Base-by-base conservation (phyloP, 2,113 vertebrate species). In the Rhynchopsitta pachyrhyncha region DNA sequence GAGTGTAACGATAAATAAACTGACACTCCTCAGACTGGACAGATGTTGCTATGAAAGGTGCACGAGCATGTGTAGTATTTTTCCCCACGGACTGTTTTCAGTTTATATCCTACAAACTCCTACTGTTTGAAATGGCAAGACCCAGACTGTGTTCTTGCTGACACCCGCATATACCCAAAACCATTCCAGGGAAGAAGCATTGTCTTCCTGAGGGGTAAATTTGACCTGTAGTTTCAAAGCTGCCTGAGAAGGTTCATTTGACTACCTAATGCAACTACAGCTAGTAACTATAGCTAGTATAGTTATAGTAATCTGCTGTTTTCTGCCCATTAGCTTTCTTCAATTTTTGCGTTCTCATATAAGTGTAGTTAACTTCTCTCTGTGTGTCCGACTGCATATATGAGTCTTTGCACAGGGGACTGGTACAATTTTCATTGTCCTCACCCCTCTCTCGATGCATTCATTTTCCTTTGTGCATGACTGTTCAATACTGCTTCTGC, bases 381-480 rank as follows among this genome's bases (percentile, higher is more conserved):
- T 24, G 8, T 20, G 6, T 41, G 33, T 41, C 37, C 33, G 28
- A 55, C 22, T 67, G 16, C 10, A 8, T 25, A 63, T 39, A 35
- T 33, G 42, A 75, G 37, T 13, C 64, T 80, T 86, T 62, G 31
- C 24, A 17, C 2, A n/a, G 25, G 20, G 23, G 19, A 82, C 11
- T 33, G 17, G 28, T 60, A 64, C 28, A 67, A 16, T 17, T 78
- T 73, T 35, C n/a, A 66, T 5, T 35, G 29, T 20, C 62, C 37
- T 55, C 47, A 75, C 1, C 6, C 29, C 27, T 62, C 31, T 53
- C 20, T 66, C 59, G 47, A 6, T 6, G 14, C 7, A 16, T 79
- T 87, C 0, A 24, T 57, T 76, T 82, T 62, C 35, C 44, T 82
- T 73, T 35, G 10, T 46, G 70, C 0, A 0, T 6, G 15, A 55